Base-by-base conservation (phyloP, 1,140 invertebrate species). In the Fopius arisanus region DNA sequence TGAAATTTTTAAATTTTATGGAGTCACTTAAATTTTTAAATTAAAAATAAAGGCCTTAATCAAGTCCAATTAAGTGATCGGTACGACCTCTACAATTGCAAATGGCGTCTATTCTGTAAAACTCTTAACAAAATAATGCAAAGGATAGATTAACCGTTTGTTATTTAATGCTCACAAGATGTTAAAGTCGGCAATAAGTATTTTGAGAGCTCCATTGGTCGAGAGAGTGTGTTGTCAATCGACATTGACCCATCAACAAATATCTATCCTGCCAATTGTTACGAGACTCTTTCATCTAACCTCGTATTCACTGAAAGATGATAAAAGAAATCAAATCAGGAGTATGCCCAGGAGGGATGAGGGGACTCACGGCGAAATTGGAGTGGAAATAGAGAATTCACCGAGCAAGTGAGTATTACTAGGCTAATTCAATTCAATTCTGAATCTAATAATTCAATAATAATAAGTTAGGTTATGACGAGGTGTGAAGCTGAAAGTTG, bases 291-390 rank as follows among this genome's bases (percentile, higher is more conserved):
- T 90, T 2, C 86, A 89, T 73, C 80, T 83, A 73, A 86, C 83
- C 54, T 75, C 81, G 14, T 78, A 78, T 23, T 40, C 48, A 73
- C 76, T 90, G 91, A 81, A 87, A 82, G 10, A 89, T 89, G 92
- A 93, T 78, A 84, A 89, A 16, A 88, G 88, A 80, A 85, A 88
- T 81, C 90, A 91, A 88, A 75, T 90, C 41, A 85, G 87, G 33
- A 90, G 89, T 23, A 78, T 90, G 77, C 92, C 90, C 37, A 85
- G 81, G 70, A 87, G 84, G 76, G 92, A 94, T 78, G 90, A 93
- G 80, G 93, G 93, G 69, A 93, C 92, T 0, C 85, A 88, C 40
- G 93, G 93, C 48, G 93, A 94, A 87, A 89, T 85, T 74, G 82
- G 81, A 2, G 77, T 90, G 43, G 90, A 92, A 73, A 89, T 94